Evolutionary conservation across 2,113 vertebrate genomes (phyloP), one percentile per base, ranked within the genome.

Genomic region (Rhagologus leucostigma): DNA sequence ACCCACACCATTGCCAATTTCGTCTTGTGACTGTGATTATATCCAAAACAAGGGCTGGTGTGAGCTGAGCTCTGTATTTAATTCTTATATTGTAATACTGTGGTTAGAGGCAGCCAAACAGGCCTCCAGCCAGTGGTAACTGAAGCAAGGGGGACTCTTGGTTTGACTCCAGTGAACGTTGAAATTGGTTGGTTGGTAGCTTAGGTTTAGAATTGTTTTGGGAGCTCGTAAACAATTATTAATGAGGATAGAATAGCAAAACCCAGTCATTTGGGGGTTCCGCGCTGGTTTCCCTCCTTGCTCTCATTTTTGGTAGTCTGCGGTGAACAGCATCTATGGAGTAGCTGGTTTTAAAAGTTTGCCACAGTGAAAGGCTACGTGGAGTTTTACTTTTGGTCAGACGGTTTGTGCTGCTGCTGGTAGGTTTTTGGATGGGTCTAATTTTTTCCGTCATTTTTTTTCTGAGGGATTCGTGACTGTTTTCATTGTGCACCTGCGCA

Each of bases 81-180:
- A 96, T 96, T 96, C 95, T 96, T 94, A 90, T 47, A 92, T 96
- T 94, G 90, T 94, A 95, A 92, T 84, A 81, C 81, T 97, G 93
- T 89, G 96, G 94, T 96, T 87, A 90, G 92, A 92, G 62, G 69
- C 92, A 83, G 73, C 60, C 90, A 56, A 94, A 92, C 67, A 68
- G 92, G 85, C 71, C 88, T 90, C 79, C 63, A 77, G 91, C 85
- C 79, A 70, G 79, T 32, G 93, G 88, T 81, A 82, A 78, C 77
- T 50, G 46, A 81, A 90, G 80, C 37, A 42, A 92, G 55, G 76
- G 52, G 85, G 83, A 60, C 69, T 90, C 65, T 78, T 4, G 13
- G 52, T 88, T 83, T 70, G 85, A 88, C 64, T 71, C 60, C 60
- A 88, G 84, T 20, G 24, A 93, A 60, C 1, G 5, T 18, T 73